A percentile compares a stretch with the other conserved stretches of the same genome.
Conservation (phyloP, 2,888 invertebrate genomes). For the Calephelis perditalis region DNA sequence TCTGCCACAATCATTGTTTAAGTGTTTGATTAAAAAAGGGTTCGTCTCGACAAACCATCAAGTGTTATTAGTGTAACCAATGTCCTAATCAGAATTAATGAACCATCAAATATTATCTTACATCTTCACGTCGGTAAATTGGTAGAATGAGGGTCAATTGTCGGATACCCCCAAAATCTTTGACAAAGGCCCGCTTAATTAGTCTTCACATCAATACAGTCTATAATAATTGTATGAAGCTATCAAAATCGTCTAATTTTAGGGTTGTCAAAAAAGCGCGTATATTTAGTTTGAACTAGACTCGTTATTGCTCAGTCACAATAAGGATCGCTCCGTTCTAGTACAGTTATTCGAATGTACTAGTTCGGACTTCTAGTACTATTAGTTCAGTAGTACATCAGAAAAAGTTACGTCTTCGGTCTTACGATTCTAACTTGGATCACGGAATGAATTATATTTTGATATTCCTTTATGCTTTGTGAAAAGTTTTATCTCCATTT, state of each 20-base stretch:
- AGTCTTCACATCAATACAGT: constrained; percentile 20
- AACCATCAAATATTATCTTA: constrained; percentile 45
- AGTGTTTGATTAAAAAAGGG: neutral
- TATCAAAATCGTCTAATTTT: neutral
- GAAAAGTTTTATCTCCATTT: too few relatives aligned
- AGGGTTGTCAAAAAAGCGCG: neutral
- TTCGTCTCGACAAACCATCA: neutral
- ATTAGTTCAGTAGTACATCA: too few relatives aligned
- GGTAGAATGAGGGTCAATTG: constrained; percentile 56
- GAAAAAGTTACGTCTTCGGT: too few relatives aligned
- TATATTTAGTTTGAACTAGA: too few relatives aligned
- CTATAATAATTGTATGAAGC: constrained; percentile 10
- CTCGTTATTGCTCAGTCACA: too few relatives aligned
- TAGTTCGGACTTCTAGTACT: too few relatives aligned
- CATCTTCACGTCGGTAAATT: constrained; percentile 51
- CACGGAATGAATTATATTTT: too few relatives aligned
- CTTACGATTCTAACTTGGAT: too few relatives aligned
- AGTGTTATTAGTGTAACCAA: constrained; percentile 9
- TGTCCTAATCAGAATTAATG: constrained; percentile 33
- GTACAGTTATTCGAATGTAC: too few relatives aligned
- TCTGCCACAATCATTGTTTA: too few relatives aligned
- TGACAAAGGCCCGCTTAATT: constrained; percentile 3
- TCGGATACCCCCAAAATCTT: constrained; percentile 31
- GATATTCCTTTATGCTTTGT: too few relatives aligned
- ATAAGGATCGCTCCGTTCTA: too few relatives aligned